phyloP scores from a whole-genome alignment of 2,797 vertebrate genomes.

The Enteromius mattozi region DNA sequence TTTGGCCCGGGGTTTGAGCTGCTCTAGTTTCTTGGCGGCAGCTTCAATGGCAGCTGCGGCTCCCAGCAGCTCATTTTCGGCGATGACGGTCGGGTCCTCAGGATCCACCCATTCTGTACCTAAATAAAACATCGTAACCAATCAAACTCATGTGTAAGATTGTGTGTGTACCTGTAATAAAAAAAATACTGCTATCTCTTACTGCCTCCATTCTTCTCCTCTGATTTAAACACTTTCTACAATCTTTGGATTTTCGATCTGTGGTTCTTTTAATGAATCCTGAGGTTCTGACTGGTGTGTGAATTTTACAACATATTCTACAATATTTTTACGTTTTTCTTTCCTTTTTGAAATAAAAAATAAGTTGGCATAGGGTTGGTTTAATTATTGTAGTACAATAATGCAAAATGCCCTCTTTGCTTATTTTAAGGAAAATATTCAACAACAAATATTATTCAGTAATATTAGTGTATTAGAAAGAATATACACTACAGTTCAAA shows the following conservation, averaged over 20 bases:
- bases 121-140: constrained; percentile 55
- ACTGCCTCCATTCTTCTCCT: not conserved
- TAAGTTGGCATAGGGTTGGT: not conserved
- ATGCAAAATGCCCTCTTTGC: not conserved
- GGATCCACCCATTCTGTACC: constrained; percentile 91
- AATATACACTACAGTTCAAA: not conserved
- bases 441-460: not conserved
- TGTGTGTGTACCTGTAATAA: not conserved
- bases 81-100: constrained; percentile 89
- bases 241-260: not conserved
- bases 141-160: not conserved
- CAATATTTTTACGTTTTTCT: not conserved
- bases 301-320: not conserved
- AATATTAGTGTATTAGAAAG: not conserved
- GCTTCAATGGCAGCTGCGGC: constrained; percentile 89
- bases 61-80: constrained; percentile 87
- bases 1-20: constrained; percentile 87
- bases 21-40: constrained; percentile 90
- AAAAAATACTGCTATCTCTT: not conserved
- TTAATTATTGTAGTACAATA: not conserved
- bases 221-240: not conserved
- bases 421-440: not conserved
- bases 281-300: not conserved
- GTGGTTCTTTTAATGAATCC: not conserved
- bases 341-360: not conserved